Percentiles rank a stretch among this genome's conserved stretches.
These are phyloP conservation scores for Drosophila tristis DNA, from an alignment of 1,140 invertebrate genomes.

Conservation along the genomic window DNA sequence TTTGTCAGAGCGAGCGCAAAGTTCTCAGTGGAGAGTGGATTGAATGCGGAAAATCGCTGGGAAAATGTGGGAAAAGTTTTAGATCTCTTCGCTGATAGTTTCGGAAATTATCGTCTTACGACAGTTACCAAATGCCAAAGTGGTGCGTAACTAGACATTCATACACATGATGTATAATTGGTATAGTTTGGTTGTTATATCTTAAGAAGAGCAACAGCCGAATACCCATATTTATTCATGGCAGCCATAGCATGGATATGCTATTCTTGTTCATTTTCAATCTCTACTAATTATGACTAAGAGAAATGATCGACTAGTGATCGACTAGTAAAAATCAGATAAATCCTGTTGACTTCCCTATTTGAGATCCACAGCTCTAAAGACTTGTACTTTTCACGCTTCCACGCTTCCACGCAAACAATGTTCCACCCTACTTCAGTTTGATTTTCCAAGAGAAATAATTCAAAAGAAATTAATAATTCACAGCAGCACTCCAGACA, in stretches of 20 bases:
- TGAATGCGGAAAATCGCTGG: background rate
- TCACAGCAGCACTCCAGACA: conserved; percentile 35
- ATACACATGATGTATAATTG: too few species aligned
- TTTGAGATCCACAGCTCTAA: background rate
- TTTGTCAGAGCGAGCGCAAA: conserved; percentile 49
- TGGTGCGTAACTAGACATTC: too few species aligned
- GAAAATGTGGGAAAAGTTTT: conserved; percentile 35
- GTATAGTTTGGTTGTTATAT: too few species aligned
- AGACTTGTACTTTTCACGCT: background rate
- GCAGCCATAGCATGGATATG: too few species aligned
- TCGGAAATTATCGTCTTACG: background rate
- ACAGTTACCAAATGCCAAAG: background rate
- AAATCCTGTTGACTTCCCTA: background rate
- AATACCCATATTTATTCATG: too few species aligned
- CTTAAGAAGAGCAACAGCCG: too few species aligned
- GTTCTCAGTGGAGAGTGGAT: too few species aligned
- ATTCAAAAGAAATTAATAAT: conserved; percentile 49
- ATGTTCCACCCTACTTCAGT: conserved; percentile 19
- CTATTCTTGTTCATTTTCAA: too few species aligned
- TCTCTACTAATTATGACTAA: too few species aligned
- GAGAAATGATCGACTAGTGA: too few species aligned
- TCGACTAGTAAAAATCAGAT: too few species aligned
- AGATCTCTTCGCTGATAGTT: background rate
- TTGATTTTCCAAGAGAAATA: conserved; percentile 5
- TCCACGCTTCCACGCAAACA: conserved; percentile 13